Conservation (phyloP, 2,113 vertebrate genomes). For the Sorex fumeus region DNA sequence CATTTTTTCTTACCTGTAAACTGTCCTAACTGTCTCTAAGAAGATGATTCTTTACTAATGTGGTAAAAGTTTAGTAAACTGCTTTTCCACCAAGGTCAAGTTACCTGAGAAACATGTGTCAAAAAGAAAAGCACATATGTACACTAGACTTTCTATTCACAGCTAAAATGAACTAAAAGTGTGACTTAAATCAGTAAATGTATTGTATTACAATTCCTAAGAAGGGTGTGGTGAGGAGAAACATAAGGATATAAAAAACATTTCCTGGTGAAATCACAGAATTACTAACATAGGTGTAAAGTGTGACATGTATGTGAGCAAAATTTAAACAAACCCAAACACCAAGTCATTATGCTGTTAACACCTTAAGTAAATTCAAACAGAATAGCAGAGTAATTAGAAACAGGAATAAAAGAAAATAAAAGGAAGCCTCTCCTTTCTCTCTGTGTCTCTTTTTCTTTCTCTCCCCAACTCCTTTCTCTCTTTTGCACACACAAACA, state of each 20-base stretch:
- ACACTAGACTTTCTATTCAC: constrained; percentile 56
- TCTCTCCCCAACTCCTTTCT: too few species aligned
- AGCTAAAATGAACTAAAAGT: constrained; percentile 69
- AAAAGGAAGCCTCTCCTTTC: neutral
- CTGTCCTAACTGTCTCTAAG: neutral
- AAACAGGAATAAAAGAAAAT: constrained; percentile 49
- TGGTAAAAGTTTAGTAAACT: neutral
- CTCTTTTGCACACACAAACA: neutral
- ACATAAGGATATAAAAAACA: constrained; percentile 35
- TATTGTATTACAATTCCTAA: constrained; percentile 78
- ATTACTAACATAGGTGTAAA: constrained; percentile 71
- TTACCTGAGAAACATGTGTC: constrained; percentile 36
- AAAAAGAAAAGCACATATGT: constrained; percentile 47
- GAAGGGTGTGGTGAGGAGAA: constrained; percentile 75
- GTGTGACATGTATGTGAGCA: constrained; percentile 37
- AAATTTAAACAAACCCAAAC: constrained; percentile 69
- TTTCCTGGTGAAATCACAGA: constrained; percentile 68
- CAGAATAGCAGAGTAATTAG: constrained; percentile 49
- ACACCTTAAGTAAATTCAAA: constrained; percentile 72
- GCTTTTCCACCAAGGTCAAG: neutral
- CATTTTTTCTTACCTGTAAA: neutral
- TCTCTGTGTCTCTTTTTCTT: neutral
- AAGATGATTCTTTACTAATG: neutral
- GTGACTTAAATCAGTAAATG: constrained; percentile 69
- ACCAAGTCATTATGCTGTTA: constrained; percentile 71